Conservation (phyloP, 1,140 invertebrate genomes). For the Streblospio benedicti region DNA sequence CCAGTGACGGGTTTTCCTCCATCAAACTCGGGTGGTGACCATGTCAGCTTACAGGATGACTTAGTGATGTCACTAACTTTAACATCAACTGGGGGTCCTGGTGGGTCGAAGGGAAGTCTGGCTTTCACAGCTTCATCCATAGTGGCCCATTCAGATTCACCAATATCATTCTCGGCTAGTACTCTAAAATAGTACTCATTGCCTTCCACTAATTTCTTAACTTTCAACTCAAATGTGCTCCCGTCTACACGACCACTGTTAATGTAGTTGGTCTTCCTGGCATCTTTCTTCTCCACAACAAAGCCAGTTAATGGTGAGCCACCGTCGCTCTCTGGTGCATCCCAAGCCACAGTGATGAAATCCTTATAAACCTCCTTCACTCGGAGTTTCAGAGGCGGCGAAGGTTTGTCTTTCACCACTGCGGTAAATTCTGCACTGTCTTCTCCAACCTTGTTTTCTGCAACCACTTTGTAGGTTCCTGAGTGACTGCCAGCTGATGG, state of each 20-base stretch:
- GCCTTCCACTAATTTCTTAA: conserved; percentile 80
- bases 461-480: conserved; percentile 39
- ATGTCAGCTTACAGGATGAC: conserved; percentile 81
- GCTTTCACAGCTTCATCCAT: conserved; percentile 71
- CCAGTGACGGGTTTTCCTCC: conserved; percentile 82
- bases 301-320: conserved; percentile 94
- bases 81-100: conserved; percentile 74
- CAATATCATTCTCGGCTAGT: conserved; percentile 71
- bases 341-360: conserved; percentile 89
- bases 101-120: conserved; percentile 88
- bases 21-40: conserved; percentile 63
- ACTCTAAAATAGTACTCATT: conserved; percentile 83
- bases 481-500: conserved; percentile 34
- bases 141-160: conserved; percentile 4
- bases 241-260: conserved; percentile 24
- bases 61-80: conserved; percentile 84
- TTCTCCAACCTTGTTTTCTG: conserved; percentile 42
- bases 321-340: conserved; percentile 79
- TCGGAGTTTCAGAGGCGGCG: conserved; percentile 55
- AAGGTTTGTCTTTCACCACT: conserved; percentile 14
- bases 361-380: conserved; percentile 86
- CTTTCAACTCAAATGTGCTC: conserved; percentile 28
- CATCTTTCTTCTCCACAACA: conserved; percentile 71
- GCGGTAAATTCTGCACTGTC: conserved; percentile 35
- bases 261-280: conserved; percentile 34